Evolutionary conservation across 30 jellyfish, hydroid and myxozoan genomes (phyloP).

Genomic region (Rhopilema esculentum): DNA sequence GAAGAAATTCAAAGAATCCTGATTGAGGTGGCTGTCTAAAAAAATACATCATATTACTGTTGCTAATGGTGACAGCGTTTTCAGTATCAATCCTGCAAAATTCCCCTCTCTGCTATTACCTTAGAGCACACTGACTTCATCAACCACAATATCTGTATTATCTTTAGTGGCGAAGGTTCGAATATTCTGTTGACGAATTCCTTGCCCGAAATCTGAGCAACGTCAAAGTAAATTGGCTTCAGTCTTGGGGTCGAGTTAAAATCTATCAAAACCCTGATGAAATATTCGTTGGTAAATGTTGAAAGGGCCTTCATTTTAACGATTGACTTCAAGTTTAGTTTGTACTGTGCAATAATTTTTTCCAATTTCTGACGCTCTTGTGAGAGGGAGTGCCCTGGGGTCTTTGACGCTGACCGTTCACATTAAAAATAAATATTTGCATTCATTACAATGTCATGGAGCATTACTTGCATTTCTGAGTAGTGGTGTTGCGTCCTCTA

Average conservation of each 20-base stretch:
- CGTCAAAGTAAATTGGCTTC: constrained; percentile 25
- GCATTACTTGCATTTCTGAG: constrained; percentile 15
- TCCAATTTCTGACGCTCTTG: not conserved
- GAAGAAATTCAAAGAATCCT: constrained; percentile 20
- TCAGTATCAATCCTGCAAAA: constrained; percentile 1
- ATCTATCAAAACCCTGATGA: constrained; percentile 10
- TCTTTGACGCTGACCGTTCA: not conserved
- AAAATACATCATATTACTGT: not conserved
- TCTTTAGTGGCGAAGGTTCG: constrained; percentile 31
- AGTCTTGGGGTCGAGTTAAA: constrained; percentile 6
- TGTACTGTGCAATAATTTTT: not conserved
- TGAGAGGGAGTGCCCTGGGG: constrained; percentile 43
- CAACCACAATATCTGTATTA: constrained; percentile 17
- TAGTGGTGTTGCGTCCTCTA: constrained; percentile 18
- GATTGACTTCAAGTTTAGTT: not conserved
- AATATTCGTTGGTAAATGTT: constrained; percentile 4
- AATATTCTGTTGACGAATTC: constrained; percentile 36
- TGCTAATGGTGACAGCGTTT: constrained; percentile 1
- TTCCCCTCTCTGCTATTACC: not conserved
- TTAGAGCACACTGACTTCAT: not conserved
- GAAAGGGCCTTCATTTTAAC: constrained; percentile 11
- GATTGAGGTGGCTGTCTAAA: not conserved
- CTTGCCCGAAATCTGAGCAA: constrained; percentile 26
- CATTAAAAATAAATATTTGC: constrained; percentile 3
- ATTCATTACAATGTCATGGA: not conserved